phyloP scores from a whole-genome alignment of 2,797 vertebrate genomes.

The Graptemys geographica region DNA sequence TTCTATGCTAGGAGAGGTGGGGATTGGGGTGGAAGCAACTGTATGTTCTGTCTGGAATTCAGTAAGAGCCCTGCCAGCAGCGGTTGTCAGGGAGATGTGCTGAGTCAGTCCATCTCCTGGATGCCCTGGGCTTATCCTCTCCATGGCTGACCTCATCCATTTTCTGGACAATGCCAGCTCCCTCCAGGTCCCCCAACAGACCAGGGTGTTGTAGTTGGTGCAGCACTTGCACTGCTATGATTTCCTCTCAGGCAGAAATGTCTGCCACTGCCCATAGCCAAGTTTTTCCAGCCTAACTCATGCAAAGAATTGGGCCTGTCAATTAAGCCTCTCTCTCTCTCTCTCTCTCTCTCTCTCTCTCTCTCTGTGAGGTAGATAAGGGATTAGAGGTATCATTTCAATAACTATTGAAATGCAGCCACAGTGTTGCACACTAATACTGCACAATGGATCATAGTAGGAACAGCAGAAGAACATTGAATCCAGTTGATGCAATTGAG shows the following conservation, averaged over 20 bases:
- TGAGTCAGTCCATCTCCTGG: conserved; percentile 44
- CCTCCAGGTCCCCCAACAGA: conserved; percentile 13
- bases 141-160: conserved; percentile 49
- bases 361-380: background rate
- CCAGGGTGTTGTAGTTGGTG: conserved; percentile 33
- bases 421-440: conserved; percentile 35
- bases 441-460: background rate
- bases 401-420: conserved; percentile 30
- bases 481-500: background rate
- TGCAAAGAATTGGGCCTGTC: background rate
- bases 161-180: conserved; percentile 37
- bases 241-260: conserved; percentile 52
- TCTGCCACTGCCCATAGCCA: conserved; percentile 10
- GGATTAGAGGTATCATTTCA: conserved; percentile 52
- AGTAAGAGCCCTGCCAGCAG: conserved; percentile 6
- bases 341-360: background rate
- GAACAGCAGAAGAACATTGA: background rate
- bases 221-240: conserved; percentile 13
- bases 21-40: background rate
- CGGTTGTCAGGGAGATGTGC: conserved; percentile 28
- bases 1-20: background rate
- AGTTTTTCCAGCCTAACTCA: conserved; percentile 47
- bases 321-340: conserved; percentile 35
- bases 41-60: background rate
- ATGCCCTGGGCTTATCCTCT: conserved; percentile 37